Conservation (phyloP, 2,113 vertebrate genomes). For the Caranx melampygus region DNA sequence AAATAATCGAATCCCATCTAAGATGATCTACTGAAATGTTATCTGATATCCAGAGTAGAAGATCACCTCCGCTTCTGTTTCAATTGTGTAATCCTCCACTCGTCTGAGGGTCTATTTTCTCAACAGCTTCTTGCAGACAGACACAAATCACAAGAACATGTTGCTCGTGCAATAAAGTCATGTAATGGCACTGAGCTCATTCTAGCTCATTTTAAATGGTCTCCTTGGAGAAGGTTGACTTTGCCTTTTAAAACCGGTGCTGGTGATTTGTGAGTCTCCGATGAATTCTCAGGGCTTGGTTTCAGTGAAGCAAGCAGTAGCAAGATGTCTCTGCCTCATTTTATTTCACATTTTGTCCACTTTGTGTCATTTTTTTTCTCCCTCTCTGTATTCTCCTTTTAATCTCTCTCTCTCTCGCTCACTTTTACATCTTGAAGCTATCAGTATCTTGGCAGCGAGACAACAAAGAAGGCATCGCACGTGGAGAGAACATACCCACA, state of each 20-base stretch:
- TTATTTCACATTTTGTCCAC: constrained; percentile 68
- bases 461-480: constrained; percentile 60
- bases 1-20: not conserved
- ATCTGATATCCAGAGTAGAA: not conserved
- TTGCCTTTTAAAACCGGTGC: constrained; percentile 63
- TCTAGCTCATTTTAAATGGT: constrained; percentile 62
- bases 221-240: constrained; percentile 68
- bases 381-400: constrained; percentile 19
- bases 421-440: constrained; percentile 75
- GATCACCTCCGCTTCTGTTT: not conserved
- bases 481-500: constrained; percentile 70
- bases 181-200: constrained; percentile 69
- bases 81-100: constrained; percentile 11
- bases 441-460: constrained; percentile 68
- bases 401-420: constrained; percentile 30
- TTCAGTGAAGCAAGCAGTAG: constrained; percentile 73
- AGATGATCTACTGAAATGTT: not conserved
- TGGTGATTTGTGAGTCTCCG: constrained; percentile 69
- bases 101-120: constrained; percentile 18
- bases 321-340: constrained; percentile 58
- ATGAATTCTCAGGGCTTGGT: constrained; percentile 56
- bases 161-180: constrained; percentile 62
- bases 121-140: constrained; percentile 24
- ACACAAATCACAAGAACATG: constrained; percentile 53
- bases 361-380: constrained; percentile 39